Evolutionary conservation across 2,113 vertebrate genomes (phyloP), one percentile per base, ranked within the genome.

Genomic region (Meleagris gallopavo): DNA sequence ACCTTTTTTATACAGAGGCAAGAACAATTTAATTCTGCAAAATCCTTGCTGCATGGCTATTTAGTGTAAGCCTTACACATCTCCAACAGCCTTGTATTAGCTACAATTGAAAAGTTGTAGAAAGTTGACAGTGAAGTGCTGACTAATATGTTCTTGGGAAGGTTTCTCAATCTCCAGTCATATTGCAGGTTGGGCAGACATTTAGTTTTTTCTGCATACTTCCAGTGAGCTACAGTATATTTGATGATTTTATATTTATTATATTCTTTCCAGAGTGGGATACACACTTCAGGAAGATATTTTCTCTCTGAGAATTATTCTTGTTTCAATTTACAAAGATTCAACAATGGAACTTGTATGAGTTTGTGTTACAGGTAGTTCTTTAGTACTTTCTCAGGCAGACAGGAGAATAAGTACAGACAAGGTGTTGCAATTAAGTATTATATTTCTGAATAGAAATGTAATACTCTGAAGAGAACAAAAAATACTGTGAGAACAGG

Each of bases 191-290:
- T 96, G 88, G 82, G 19, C 43, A 94, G 66, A 90, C 21, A 80
- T 95, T 96, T 96, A 86, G 94, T 96, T 94, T 97, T 83, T 89
- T 96, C 95, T 73, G 62, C 71, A 66, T 69, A 77, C 6, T 41
- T 95, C 54, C 79, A 84, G 15, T 96, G 77, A 87, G 93, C 58
- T 95, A 67, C 74, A 75, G 14, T 72, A 77, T 70, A 88, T 96
- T 94, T 91, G 64, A n/a, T 29, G 50, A 69, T n/a, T n/a, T n/a
- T 17, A 6, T 93, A 57, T 96, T 89, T 69, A 74, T 94, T 75
- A 54, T 82, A 58, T 78, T 45, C 4, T 46, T 80, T 88, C 57
- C 22, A 80, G 46, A 70, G 46, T 3, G 91, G n/a, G 61, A n/a
- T 36, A 66, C 29, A 57, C 7, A 27, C 5, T 77, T 24, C n/a